Base-by-base conservation (phyloP, 2,888 invertebrate species). In the Nephrocerus scutellatus region DNA sequence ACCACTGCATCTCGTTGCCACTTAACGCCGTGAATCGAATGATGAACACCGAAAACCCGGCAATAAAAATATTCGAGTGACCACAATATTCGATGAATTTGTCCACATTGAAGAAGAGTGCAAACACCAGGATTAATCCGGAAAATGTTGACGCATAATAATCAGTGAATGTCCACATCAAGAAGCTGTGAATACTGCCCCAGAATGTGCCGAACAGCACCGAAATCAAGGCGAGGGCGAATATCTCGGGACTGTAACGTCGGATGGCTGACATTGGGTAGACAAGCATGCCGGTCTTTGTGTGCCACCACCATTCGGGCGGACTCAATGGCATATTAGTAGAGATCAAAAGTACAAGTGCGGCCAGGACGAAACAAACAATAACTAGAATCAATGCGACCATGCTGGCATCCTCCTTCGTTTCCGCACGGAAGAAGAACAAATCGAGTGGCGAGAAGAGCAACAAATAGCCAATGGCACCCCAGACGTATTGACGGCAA, bases 261-360 rank as follows among this genome's bases (percentile, higher is more conserved):
- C 83, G 74, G 32, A 84, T 79, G 6, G 82, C 76, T 47, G 79
- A 84, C 83, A 85, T 81, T n/a, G 85, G 85, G 59, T 84, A 71
- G 8, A 85, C 80, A 39, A 85, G 57, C 68, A 82, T 77, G 24
- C 84, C 85, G 8, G 82, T 81, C 54, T 82, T 74, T 3, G 85
- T 85, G 57, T 85, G 84, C 85, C 85, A 86, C 84, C 84, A 86
- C 85, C 86, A 85, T 65, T 86, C 86, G 1, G 85, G 84, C 2
- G 85, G 83, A 53, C 83, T 82, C 8, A 86, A 65, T 2, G 85
- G 85, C 82, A 85, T 85, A 49, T 74, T 73, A 4, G 43, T 40
- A 38, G 67, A 53, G 10, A 51, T 39, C 7, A 67, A 68, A 66
- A 66, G 76, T 72, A 82, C 75, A 2, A 80, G 47, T 2, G 80